Conservation (phyloP, 1,140 invertebrate species). For the Gonioctena quinquepunctata region DNA sequence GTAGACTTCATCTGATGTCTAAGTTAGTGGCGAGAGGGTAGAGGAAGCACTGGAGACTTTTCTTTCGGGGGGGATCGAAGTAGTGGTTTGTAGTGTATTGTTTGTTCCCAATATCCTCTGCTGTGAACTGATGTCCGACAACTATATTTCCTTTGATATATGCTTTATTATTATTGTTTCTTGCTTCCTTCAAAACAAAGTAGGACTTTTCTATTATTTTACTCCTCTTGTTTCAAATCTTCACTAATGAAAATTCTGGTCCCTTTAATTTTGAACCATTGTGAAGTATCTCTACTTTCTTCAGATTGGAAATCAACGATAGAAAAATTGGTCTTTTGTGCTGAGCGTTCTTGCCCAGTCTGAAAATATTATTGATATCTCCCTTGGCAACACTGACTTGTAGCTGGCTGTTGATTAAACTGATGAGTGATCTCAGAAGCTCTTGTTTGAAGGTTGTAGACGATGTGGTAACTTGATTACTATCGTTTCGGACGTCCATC, state of each 20-base stretch:
- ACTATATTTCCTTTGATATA: slow-evolving; percentile 3
- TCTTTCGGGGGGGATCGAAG: slow-evolving; percentile 1
- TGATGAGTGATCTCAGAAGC: not conserved
- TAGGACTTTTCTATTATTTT: not conserved
- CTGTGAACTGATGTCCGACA: not conserved
- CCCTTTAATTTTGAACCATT: not conserved
- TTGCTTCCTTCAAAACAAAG: not conserved
- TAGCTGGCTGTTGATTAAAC: not conserved
- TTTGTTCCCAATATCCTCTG: slow-evolving; percentile 1
- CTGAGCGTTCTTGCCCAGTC: not conserved
- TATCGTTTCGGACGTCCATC: no score
- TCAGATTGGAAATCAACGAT: slow-evolving; percentile 3
- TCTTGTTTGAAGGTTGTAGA: no score
- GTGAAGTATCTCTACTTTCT: not conserved
- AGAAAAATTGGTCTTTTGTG: not conserved
- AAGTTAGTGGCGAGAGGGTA: not conserved
- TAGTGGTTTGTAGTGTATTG: not conserved
- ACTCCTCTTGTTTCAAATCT: not conserved
- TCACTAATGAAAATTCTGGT: slow-evolving; percentile 1
- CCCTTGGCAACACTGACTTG: not conserved
- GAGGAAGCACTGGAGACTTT: not conserved
- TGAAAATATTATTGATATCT: slow-evolving; percentile 1
- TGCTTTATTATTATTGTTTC: slow-evolving; percentile 1
- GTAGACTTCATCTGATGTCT: slow-evolving; percentile 2
- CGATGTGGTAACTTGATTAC: no score